These are phyloP conservation scores for Aurelia aurita DNA, from an alignment of 30 jellyfish, hydroid and myxozoan species.

Conservation along the genomic window DNA sequence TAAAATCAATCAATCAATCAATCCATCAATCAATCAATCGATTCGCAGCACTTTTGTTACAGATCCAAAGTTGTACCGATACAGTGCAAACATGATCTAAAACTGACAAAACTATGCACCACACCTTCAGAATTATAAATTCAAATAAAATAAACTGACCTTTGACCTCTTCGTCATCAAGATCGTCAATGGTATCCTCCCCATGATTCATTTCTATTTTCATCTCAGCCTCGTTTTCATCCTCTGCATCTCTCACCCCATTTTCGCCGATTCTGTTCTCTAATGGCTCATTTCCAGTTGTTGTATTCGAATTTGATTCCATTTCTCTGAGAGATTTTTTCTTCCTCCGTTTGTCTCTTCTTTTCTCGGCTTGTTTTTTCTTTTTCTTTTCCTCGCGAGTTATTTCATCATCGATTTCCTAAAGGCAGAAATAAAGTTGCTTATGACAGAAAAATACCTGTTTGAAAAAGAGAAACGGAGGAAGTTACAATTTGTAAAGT, in stretches of 20 bases:
- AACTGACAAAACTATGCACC: too few relatives aligned
- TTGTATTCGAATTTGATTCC: conserved; percentile 52
- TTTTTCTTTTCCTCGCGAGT: conserved; percentile 96
- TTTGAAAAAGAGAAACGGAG: too few relatives aligned
- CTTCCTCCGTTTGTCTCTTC: conserved; percentile 91
- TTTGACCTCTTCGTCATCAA: conserved; percentile 93
- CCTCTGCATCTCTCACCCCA: conserved; percentile 59
- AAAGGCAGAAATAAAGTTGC: too few relatives aligned
- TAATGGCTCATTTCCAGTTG: conserved; percentile 66
- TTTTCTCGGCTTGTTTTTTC: conserved; percentile 95
- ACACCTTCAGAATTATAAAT: background rate
- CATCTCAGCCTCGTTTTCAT: conserved; percentile 67
- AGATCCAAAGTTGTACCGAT: too few relatives aligned
- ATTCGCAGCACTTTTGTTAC: too few relatives aligned
- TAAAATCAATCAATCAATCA: too few relatives aligned
- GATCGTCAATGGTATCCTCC: conserved; percentile 88
- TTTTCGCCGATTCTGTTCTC: conserved; percentile 81
- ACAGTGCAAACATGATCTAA: too few relatives aligned
- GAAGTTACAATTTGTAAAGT: too few relatives aligned
- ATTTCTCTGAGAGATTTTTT: conserved; percentile 75
- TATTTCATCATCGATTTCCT: conserved; percentile 98
- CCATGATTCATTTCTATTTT: conserved; percentile 59
- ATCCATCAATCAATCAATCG: too few relatives aligned
- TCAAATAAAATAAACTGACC: conserved; percentile 33
- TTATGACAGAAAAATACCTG: too few relatives aligned